Evolutionary conservation across 2,888 invertebrate genomes (phyloP).

Genomic region (Thumatha senex): DNA sequence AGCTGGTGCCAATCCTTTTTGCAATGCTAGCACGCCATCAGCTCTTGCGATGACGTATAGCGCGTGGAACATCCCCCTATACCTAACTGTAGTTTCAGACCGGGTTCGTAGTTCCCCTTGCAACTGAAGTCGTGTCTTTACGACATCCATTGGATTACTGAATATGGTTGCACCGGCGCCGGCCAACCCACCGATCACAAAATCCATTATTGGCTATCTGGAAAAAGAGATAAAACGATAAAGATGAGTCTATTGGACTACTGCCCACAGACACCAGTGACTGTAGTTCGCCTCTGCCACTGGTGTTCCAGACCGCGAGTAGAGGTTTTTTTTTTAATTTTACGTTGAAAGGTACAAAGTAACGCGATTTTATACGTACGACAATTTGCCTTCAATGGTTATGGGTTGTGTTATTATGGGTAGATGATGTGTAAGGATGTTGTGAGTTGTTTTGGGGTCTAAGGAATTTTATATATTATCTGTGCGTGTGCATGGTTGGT

Average conservation of each 20-base stretch:
- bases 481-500: no score
- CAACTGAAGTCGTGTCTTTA: conserved; percentile 94
- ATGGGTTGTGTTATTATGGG: no score
- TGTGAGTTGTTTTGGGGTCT: no score
- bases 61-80: conserved; percentile 91
- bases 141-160: conserved; percentile 94
- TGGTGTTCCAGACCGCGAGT: no score
- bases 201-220: conserved; percentile 82
- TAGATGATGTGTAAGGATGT: no score
- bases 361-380: no score
- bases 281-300: no score
- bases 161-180: conserved; percentile 90
- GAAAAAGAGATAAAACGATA: background rate
- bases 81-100: conserved; percentile 75
- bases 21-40: conserved; percentile 90
- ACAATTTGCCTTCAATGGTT: no score
- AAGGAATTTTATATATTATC: no score
- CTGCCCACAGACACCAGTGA: no score
- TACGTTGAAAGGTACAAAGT: no score
- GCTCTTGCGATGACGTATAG: conserved; percentile 87
- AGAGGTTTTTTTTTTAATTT: no score
- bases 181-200: conserved; percentile 87
- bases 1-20: conserved; percentile 91
- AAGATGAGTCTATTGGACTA: background rate
- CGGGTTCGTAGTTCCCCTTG: conserved; percentile 89